Evolutionary conservation across 2,888 invertebrate genomes (phyloP).

Genomic region (Ennomos fuscantarius): DNA sequence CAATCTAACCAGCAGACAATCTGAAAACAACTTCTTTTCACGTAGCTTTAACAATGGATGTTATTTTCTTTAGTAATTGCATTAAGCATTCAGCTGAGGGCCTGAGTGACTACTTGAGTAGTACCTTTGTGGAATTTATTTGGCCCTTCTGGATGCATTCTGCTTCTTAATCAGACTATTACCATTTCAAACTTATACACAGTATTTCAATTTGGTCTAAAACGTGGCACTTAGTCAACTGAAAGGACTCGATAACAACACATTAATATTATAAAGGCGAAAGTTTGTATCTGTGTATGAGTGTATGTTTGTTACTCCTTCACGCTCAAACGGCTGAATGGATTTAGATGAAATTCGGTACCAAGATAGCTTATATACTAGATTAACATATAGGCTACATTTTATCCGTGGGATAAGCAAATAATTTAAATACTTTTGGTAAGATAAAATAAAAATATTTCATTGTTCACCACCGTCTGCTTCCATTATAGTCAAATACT

Average conservation of each 20-base stretch:
- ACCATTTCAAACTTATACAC: constrained; percentile 17
- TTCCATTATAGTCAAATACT: too few relatives aligned
- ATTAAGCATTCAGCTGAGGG: constrained; percentile 28
- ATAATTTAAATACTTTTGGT: too few relatives aligned
- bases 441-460: too few relatives aligned
- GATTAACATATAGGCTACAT: too few relatives aligned
- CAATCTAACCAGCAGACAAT: background rate
- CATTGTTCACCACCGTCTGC: too few relatives aligned
- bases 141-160: constrained; percentile 28
- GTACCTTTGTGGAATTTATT: constrained; percentile 27
- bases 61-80: constrained; percentile 25
- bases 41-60: constrained; percentile 6
- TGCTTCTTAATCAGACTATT: constrained; percentile 32
- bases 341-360: too few relatives aligned
- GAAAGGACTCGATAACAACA: background rate
- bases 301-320: too few relatives aligned
- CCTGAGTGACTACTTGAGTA: constrained; percentile 25
- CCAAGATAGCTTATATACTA: too few relatives aligned
- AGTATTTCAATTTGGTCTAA: constrained; percentile 32
- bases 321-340: too few relatives aligned
- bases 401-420: too few relatives aligned
- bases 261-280: too few relatives aligned
- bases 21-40: background rate
- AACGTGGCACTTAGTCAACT: constrained; percentile 2
- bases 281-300: too few relatives aligned